Base-by-base conservation (phyloP, 2,888 invertebrate species). In the Nemotelus nigrinus region DNA sequence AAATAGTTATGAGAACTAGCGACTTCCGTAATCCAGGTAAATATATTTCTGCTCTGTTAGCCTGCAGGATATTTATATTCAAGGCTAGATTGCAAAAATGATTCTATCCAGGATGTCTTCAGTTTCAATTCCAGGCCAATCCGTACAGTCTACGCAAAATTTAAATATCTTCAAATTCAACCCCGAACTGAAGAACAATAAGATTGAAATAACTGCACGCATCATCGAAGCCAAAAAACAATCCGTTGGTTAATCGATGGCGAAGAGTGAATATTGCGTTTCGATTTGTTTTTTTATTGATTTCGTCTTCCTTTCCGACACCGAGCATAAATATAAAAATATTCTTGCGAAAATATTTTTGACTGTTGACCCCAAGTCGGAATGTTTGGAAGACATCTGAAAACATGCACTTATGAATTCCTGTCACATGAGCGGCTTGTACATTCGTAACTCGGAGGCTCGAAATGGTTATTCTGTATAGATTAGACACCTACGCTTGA, bases 321-420 rank as follows among this genome's bases (percentile, higher is more conserved):
- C 25, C 25, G 25, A 25, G 25, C 25, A 25, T 25, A 25, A 25
- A 25, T 25, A 25, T 25, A 50, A 25, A 5, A 39, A 7, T 3
- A 25, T 71, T 47, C 67, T 10, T 8, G n/a, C 45, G 10, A 47
- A 47, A 3, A 67, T 57, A 44, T 58, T 60, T 74, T 74, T 74
- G 74, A 74, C 63, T 74, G 74, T 74, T 74, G 74, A 74, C 74
- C 74, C 74, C 60, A 70, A 43, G 25, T 10, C 4, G 25, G 43
- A 48, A 25, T 25, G 39, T 48, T 25, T 50, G 45, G 25, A 43
- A 70, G 55, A 53, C 55, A 55, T 48, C 41, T 41, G 50, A 74
- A 60, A 72, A 63, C 25, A 6, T 48, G 50, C 63, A 63, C 57
- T 74, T 74, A 63, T 50, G 5, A 48, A 74, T 74, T 74, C 74